A percentile compares a stretch with the other conserved stretches of the same genome.
Evolutionary conservation across 2,113 vertebrate species (phyloP).

Genomic region (Petrocephalus zakoni): DNA sequence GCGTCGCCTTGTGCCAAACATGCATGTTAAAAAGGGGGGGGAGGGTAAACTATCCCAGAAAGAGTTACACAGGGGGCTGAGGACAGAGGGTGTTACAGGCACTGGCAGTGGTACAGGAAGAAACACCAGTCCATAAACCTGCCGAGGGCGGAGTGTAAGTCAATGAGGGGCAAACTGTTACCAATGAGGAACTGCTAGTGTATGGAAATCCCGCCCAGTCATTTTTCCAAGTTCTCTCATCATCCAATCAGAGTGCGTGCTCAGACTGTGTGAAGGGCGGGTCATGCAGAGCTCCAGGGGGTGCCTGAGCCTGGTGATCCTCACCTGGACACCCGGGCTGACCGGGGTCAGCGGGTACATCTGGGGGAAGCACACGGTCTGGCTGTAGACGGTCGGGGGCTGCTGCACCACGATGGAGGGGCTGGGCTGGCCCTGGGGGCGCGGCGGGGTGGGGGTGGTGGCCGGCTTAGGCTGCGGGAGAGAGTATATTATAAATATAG

Average conservation of each 20-base stretch:
- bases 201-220: neutral
- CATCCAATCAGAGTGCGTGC: neutral
- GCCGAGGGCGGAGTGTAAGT: neutral
- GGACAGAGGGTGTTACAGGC: neutral
- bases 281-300: neutral
- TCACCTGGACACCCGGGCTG: constrained; percentile 96
- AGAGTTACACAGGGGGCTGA: neutral
- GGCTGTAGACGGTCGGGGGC: constrained; percentile 84
- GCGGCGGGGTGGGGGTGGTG: too few relatives aligned
- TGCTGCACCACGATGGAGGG: constrained; percentile 94
- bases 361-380: constrained; percentile 93
- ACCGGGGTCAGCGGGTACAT: constrained; percentile 94
- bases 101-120: neutral
- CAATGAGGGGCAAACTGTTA: neutral
- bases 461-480: too few relatives aligned
- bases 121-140: neutral
- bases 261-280: neutral
- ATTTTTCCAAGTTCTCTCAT: neutral
- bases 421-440: constrained; percentile 92
- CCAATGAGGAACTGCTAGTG: neutral
- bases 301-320: neutral
- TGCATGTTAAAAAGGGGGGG: neutral
- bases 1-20: too few relatives aligned
- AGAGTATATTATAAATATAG: too few relatives aligned
- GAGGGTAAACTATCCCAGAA: neutral